Evolutionary conservation across 2,113 vertebrate species (phyloP).

Genomic region (Urocitellus parryii): DNA sequence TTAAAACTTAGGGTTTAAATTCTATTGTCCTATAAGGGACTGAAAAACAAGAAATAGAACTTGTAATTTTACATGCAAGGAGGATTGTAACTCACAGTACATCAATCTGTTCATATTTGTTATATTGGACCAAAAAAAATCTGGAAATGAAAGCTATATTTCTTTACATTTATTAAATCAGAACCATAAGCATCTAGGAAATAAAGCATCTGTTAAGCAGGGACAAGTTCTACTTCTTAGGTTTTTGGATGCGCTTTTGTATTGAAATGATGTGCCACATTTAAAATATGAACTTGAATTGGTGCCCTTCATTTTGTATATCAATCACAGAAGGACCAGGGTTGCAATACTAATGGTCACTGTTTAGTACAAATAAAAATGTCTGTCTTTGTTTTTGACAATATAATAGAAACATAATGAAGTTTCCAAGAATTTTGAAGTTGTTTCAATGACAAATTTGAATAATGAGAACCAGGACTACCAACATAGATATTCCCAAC

Average conservation of each 20-base stretch:
- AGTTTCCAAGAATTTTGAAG: slow-evolving; percentile 31
- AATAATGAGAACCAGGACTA: not conserved
- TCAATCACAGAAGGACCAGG: not conserved
- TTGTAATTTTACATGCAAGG: not conserved
- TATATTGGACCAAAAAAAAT: not conserved
- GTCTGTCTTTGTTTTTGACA: not conserved
- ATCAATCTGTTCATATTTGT: not conserved
- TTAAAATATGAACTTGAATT: not conserved
- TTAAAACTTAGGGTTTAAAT: not conserved
- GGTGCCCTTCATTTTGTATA: not conserved
- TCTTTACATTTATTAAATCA: not conserved
- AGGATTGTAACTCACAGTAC: not conserved
- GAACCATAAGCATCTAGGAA: not conserved
- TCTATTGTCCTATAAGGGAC: not conserved
- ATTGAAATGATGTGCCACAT: not conserved
- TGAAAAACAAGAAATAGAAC: not conserved
- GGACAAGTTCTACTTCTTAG: not conserved
- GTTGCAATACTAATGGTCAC: not conserved
- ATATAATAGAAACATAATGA: not conserved
- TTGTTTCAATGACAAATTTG: slow-evolving; percentile 12
- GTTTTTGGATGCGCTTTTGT: not conserved
- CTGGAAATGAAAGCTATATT: not conserved
- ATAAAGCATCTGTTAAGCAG: not conserved
- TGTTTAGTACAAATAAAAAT: too few relatives aligned
- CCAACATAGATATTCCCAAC: not conserved